Evolutionary conservation across 92 coral and sea anemone genomes (phyloP), one percentile per base, ranked within the genome.

Genomic region (Palythoa heliodiscus): DNA sequence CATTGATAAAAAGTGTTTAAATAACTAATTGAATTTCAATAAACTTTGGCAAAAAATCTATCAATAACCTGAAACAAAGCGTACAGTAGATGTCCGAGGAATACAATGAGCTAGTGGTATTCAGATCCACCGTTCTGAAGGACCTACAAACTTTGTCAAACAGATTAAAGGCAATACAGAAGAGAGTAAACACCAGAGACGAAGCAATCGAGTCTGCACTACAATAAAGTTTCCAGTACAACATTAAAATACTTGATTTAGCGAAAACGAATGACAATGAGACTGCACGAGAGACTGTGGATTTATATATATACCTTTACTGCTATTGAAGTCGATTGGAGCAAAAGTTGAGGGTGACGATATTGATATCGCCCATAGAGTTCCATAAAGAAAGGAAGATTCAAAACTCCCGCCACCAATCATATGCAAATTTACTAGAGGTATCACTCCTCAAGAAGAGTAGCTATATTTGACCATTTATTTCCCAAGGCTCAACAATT

Each of bases 341-440:
- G 87, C 81, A 71, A 71, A 52, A 47, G 35, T 52, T 68, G 25
- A 52, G 58, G 20, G 43, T 60, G 43, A 71, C 25, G 81, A 83
- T 54, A 83, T 83, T 63, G 87, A 83, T 71, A 83, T 83, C 25
- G 79, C 80, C 35, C 89, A 86, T 15, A 76, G 77, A 86, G 14
- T 47, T 11, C 1, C 35, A 29, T 29, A 0, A 29, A 29, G 1
- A 29, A 29, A 29, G 35, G 35, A 29, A 29, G 35, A 29, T 29
- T 29, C 35, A 29, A 29, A 29, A 29, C 1, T 29, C 35, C 35
- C n/a, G n/a, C n/a, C n/a, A n/a, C n/a, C n/a, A n/a, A n/a, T n/a
- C n/a, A n/a, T n/a, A n/a, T 29, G 35, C 35, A 29, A 29, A 29
- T 29, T 29, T 29, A 29, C 35, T 0, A 29, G 35, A 29, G n/a